These are phyloP conservation scores for Phaethornis superciliosus DNA, from an alignment of 2,113 vertebrate genomes.

Conservation along the genomic window DNA sequence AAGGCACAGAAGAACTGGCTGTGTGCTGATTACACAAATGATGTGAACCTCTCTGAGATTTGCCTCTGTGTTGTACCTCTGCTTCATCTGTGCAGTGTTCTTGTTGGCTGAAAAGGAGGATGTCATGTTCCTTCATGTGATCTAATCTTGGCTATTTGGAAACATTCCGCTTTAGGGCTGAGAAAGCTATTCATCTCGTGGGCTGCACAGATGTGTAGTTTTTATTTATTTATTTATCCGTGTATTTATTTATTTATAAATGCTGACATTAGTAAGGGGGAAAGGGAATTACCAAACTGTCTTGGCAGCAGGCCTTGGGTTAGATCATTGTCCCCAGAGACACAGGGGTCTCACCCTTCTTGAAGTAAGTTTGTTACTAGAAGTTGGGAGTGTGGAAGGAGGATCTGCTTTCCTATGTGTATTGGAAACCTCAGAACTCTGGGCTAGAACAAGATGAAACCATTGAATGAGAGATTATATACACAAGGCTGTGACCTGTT, in stretches of 20 bases:
- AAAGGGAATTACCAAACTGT: background rate
- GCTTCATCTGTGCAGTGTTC: background rate
- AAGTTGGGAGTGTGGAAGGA: background rate
- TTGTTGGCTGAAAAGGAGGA: background rate
- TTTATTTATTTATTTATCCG: background rate
- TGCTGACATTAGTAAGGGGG: background rate
- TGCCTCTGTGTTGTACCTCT: background rate
- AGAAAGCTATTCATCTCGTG: background rate
- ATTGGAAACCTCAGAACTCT: background rate
- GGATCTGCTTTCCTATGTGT: background rate
- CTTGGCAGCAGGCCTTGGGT: slow-evolving; percentile 27
- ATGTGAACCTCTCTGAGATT: background rate
- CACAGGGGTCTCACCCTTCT: background rate
- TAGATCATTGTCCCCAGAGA: slow-evolving; percentile 44
- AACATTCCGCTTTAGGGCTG: background rate
- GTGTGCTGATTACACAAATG: background rate
- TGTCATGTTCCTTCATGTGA: background rate
- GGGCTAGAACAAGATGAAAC: background rate
- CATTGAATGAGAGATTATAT: background rate
- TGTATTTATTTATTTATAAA: background rate
- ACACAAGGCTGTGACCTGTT: slow-evolving; percentile 35
- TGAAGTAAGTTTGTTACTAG: background rate
- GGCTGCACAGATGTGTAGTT: background rate
- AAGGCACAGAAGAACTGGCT: background rate
- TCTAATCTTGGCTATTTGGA: background rate